Base-by-base conservation (phyloP, 1,140 invertebrate genomes). In the Coelopa frigida region DNA sequence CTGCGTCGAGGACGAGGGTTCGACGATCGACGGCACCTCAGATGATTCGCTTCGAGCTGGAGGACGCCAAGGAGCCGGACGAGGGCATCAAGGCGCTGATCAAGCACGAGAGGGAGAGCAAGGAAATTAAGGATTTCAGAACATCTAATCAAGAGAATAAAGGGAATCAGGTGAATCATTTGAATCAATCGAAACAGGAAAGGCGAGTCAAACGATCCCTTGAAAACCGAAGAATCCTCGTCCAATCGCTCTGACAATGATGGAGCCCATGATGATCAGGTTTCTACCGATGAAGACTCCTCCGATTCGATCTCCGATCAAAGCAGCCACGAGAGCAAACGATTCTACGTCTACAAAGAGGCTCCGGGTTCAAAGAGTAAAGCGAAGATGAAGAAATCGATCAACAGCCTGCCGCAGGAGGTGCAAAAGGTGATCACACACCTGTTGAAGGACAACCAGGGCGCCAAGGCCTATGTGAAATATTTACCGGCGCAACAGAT, bases 371-470 rank as follows among this genome's bases (percentile, higher is more conserved):
- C n/a, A n/a, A n/a, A n/a, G n/a, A n/a, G n/a, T n/a, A 51, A 53
- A 6, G 12, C 38, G 1, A 66, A 66, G 37, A 24, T 50, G 0
- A 65, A 66, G 27, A 66, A 66, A 24, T 59, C 59, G 0, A 38
- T 62, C 0, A 50, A 44, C 6, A 17, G 51, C 0, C 14, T 66
- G 21, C 62, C 62, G 2, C 62, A 62, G 33, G 62, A 60, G 12
- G 62, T 66, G 10, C 62, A 66, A 26, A 66, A 66, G 47, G 59
- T 62, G 4, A 66, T 66, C 0, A 43, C 54, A 0, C 58, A 66
- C 4, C 22, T 66, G 6, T 55, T 62, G 14, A 61, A 60, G 33
- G 59, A 60, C 3, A 53, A 53, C 0, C 44, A 56, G 7, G 54
- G 53, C 15, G 38, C 31, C 20, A 66, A 66, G 43, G 62, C 62